phyloP scores from a whole-genome alignment of 2,113 vertebrate genomes.

The Melanerpes aurifrons region DNA sequence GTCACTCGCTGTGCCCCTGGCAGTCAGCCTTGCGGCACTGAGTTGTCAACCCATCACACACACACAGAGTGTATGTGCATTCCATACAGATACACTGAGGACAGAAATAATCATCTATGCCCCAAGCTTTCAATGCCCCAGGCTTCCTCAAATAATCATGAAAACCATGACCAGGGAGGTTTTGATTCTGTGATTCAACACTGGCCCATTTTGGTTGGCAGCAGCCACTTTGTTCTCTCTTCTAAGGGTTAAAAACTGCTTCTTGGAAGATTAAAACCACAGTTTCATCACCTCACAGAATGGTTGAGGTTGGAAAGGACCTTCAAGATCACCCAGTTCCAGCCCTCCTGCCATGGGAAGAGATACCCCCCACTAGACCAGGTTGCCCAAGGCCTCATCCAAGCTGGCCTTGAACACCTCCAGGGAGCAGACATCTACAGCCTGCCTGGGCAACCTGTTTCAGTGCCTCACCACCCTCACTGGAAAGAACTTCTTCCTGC shows the following conservation, averaged over 20 bases:
- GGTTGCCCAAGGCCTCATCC: no score
- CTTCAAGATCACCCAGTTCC: no score
- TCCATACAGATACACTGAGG: not conserved
- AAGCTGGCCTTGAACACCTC: no score
- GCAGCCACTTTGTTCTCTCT: not conserved
- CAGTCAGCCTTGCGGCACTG: rapidly evolving
- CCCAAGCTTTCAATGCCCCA: not conserved
- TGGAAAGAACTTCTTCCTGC: no score
- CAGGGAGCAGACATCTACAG: no score
- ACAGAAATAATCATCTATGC: not conserved
- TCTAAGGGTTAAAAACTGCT: not conserved
- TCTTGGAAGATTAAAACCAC: not conserved
- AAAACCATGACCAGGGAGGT: not conserved
- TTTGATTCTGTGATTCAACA: no score
- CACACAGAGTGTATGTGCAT: rapidly evolving
- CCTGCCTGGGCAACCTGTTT: no score
- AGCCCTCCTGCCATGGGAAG: no score
- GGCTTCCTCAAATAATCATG: not conserved
- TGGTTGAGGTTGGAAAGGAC: no score
- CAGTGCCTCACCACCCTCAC: no score
- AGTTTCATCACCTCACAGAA: not conserved
- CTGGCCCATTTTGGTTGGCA: not conserved
- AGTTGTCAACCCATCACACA: not conserved
- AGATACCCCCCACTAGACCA: no score
- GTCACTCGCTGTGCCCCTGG: not conserved